Base-by-base conservation (phyloP, 2,888 invertebrate genomes). In the Mesorhabditis spiculigera region DNA sequence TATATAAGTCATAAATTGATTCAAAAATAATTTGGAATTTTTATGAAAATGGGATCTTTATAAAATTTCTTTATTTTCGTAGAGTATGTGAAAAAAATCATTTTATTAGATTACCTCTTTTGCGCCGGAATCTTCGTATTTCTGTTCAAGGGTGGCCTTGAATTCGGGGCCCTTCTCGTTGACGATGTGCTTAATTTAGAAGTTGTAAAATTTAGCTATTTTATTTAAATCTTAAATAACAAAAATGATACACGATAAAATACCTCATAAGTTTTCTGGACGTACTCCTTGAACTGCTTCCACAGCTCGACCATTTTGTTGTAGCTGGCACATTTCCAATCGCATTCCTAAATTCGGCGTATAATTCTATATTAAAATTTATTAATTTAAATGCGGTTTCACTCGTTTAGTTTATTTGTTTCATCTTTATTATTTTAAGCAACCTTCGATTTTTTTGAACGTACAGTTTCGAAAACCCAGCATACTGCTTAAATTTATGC, bases 241-340 rank as follows among this genome's bases (percentile, higher is more conserved):
- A n/a, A n/a, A n/a, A n/a, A n/a, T n/a, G n/a, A n/a, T n/a, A n/a
- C n/a, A n/a, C n/a, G n/a, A n/a, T n/a, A n/a, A n/a, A n/a, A n/a
- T n/a, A 50, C 50, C 8, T 50, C 8, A 50, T 50, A 50, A 10
- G 6, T 76, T 66, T 68, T 42, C 61, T 43, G 61, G 45, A 76
- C 67, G n/a, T 68, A 63, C 13, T 72, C 74, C 70, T 77, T 78
- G 73, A 78, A 73, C 63, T 77, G 63, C 10, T 62, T 70, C 78
- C 78, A 78, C 72, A 77, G 71, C 62, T 75, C 68, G 50, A 73
- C 74, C 63, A 78, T 68, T 41, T 75, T 75, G 6, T 66, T n/a
- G 1, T 77, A 66, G 13, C 71, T 68, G 16, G 75, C 71, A 63
- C 78, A 78, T 63, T 77, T 77, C 77, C 76, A 78, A 69, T 78